A percentile compares a stretch with the other conserved stretches of the same genome.
Evolutionary conservation across 2,113 vertebrate species (phyloP).

Genomic region (Myrmecobius fasciatus): DNA sequence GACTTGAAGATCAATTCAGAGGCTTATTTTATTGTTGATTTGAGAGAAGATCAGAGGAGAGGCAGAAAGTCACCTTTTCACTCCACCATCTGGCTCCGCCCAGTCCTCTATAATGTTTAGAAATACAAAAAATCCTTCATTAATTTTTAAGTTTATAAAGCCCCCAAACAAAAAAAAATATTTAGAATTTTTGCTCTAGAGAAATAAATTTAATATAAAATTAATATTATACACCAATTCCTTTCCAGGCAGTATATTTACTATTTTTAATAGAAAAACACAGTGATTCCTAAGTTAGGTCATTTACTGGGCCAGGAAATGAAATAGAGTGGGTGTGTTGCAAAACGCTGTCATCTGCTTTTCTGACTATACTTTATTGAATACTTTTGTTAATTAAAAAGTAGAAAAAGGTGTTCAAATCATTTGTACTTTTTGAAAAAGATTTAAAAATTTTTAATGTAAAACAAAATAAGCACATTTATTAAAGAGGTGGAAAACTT

Average conservation of each 20-base stretch:
- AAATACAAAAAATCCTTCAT: neutral
- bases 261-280: conserved; percentile 10
- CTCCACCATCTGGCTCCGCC: no score
- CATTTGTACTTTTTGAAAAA: conserved; percentile 28
- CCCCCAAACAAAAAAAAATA: neutral
- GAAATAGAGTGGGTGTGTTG: neutral
- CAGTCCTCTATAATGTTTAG: neutral
- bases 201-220: neutral
- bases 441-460: conserved; percentile 7
- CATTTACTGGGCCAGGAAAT: conserved; percentile 30
- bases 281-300: conserved; percentile 40
- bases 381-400: conserved; percentile 38
- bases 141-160: neutral
- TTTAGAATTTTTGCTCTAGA: neutral
- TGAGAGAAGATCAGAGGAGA: no score
- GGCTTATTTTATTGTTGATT: no score
- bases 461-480: conserved; percentile 29
- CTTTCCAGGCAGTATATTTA: conserved; percentile 12
- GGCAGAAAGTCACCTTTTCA: no score
- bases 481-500: conserved; percentile 27
- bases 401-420: conserved; percentile 18
- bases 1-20: no score
- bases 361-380: conserved; percentile 44
- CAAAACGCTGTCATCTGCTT: conserved; percentile 49
- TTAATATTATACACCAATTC: neutral